phyloP scores from a whole-genome alignment of 2,113 vertebrate species.

The Etheostoma spectabile region DNA sequence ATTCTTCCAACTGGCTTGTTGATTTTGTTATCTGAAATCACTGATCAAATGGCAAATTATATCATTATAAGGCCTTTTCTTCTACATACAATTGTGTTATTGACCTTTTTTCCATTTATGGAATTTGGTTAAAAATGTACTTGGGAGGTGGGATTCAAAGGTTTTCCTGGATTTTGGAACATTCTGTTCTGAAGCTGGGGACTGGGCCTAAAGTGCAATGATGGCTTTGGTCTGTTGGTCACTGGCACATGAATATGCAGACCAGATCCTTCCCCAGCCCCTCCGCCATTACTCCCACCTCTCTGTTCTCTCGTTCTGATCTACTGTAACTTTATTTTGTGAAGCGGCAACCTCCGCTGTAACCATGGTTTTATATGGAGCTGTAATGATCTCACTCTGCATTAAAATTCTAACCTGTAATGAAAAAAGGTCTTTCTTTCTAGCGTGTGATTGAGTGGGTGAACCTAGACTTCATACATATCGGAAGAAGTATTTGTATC shows the following conservation, averaged over 20 bases:
- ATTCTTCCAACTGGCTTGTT: neutral
- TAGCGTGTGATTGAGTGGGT: too few species aligned
- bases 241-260: neutral
- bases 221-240: neutral
- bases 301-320: neutral
- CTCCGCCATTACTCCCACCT: neutral
- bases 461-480: too few species aligned
- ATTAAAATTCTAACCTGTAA: slow-evolving; percentile 29
- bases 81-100: neutral
- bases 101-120: neutral
- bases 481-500: too few species aligned
- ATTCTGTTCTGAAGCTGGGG: neutral
- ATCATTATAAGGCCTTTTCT: neutral
- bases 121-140: neutral
- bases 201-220: neutral
- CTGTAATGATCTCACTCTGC: slow-evolving; percentile 11
- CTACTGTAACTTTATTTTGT: slow-evolving; percentile 12
- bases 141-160: neutral
- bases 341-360: slow-evolving; percentile 16
- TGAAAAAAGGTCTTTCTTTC: neutral
- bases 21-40: neutral
- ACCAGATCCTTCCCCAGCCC: neutral
- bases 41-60: neutral
- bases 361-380: slow-evolving; percentile 25
- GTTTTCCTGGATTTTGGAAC: neutral